Evolutionary conservation across 2,888 invertebrate species (phyloP).

Genomic region (Tachina grossa): DNA sequence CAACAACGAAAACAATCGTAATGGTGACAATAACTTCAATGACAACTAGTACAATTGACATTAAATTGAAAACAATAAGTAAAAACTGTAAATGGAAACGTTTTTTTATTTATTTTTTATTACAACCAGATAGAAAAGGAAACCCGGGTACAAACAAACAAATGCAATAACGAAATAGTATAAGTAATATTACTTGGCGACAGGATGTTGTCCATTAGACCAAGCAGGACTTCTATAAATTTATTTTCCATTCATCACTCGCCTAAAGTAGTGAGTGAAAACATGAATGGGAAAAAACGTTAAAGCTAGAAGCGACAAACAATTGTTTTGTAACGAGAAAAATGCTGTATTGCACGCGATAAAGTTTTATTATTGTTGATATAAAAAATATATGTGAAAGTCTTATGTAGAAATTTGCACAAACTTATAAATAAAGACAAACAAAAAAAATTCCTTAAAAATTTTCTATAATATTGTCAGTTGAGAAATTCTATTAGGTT

Average conservation of each 20-base stretch:
- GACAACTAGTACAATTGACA: conserved; percentile 65
- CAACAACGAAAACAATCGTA: conserved; percentile 40
- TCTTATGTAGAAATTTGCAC: conserved; percentile 3
- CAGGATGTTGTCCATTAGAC: conserved; percentile 66
- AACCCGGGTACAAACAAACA: conserved; percentile 20
- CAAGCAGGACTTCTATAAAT: conserved; percentile 38
- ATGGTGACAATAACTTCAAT: conserved; percentile 65
- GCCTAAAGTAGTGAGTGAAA: conserved; percentile 2
- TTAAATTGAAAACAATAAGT: conserved; percentile 66
- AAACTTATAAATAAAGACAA: not conserved
- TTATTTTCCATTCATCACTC: conserved; percentile 46
- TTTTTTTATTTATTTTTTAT: conserved; percentile 2
- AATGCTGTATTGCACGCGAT: conserved; percentile 75
- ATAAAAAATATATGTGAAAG: conserved; percentile 29
- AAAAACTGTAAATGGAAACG: conserved; percentile 36
- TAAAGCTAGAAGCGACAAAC: conserved; percentile 37
- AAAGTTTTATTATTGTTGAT: conserved; percentile 79
- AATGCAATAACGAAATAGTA: conserved; percentile 11
- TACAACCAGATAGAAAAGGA: conserved; percentile 15
- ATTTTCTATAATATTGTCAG: too few relatives aligned
- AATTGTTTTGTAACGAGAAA: conserved; percentile 49
- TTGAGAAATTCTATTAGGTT: too few relatives aligned
- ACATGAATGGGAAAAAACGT: not conserved
- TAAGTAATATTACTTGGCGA: conserved; percentile 61
- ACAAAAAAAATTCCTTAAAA: not conserved